These are phyloP conservation scores for Phyllotreta cruciferae DNA, from an alignment of 2,888 invertebrate species.

Conservation along the genomic window DNA sequence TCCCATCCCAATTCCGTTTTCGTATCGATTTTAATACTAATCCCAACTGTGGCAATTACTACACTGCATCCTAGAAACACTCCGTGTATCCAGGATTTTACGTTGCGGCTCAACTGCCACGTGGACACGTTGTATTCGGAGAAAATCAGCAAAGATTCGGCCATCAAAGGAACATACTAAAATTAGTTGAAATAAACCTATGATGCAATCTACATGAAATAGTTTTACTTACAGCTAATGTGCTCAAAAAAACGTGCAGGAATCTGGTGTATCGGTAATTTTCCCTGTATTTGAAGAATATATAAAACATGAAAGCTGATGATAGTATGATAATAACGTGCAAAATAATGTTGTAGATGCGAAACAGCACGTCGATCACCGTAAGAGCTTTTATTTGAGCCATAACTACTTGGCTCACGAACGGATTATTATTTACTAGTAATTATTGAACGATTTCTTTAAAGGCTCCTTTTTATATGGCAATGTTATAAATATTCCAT, in stretches of 20 bases:
- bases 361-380: slow-evolving; percentile 15
- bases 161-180: slow-evolving; percentile 51
- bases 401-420: not conserved
- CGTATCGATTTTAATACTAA: slow-evolving; percentile 41
- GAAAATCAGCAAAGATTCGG: slow-evolving; percentile 49
- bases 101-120: slow-evolving; percentile 42
- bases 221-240: slow-evolving; percentile 49
- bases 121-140: slow-evolving; percentile 48
- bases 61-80: slow-evolving; percentile 41
- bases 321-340: slow-evolving; percentile 48
- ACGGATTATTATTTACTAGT: not conserved
- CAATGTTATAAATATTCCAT: too few species aligned
- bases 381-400: slow-evolving; percentile 1
- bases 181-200: slow-evolving; percentile 1
- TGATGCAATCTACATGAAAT: not conserved
- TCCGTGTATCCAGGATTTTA: slow-evolving; percentile 48
- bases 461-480: too few species aligned
- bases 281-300: slow-evolving; percentile 43
- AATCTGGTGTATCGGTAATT: slow-evolving; percentile 34
- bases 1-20: slow-evolving; percentile 12
- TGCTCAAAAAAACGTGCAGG: slow-evolving; percentile 50
- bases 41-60: slow-evolving; percentile 44
- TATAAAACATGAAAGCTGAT: slow-evolving; percentile 47
- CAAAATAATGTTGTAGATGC: slow-evolving; percentile 46
- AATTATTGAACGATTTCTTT: too few species aligned